These are phyloP conservation scores for Loxodonta africana DNA, from an alignment of 2,113 vertebrate species.

Conservation along the genomic window DNA sequence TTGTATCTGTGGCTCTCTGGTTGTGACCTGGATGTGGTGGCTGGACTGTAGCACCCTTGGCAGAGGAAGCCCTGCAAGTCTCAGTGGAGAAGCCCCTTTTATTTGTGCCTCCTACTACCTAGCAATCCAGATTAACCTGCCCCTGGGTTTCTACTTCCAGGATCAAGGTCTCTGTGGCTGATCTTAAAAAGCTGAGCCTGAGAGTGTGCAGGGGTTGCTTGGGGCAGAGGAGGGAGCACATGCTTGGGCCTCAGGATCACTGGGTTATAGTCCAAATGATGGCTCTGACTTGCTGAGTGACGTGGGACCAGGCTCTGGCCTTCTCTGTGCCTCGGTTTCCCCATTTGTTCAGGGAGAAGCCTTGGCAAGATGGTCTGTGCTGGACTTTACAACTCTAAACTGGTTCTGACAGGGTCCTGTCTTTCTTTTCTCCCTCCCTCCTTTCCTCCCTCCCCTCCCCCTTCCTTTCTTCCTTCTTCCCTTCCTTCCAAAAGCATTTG, in stretches of 20 bases:
- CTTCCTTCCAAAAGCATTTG: not conserved
- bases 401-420: not conserved
- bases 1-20: not conserved
- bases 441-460: not conserved
- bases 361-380: no score
- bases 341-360: not conserved
- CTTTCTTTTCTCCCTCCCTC: not conserved
- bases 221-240: not conserved
- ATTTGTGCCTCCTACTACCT: rapidly evolving
- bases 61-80: not conserved
- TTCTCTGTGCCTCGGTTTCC: not conserved
- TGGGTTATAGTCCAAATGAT: not conserved
- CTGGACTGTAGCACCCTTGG: not conserved
- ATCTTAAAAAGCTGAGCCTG: not conserved
- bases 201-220: not conserved
- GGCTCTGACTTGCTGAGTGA: not conserved
- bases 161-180: no score
- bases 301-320: not conserved
- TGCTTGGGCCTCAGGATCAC: not conserved
- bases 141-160: not conserved
- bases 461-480: not conserved
- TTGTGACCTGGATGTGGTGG: not conserved
- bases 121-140: rapidly evolving
- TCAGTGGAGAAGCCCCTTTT: not conserved
- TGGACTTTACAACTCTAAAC: no score